Base-by-base conservation (phyloP, 2,797 vertebrate genomes). In the Chiropotes sagulatus region DNA sequence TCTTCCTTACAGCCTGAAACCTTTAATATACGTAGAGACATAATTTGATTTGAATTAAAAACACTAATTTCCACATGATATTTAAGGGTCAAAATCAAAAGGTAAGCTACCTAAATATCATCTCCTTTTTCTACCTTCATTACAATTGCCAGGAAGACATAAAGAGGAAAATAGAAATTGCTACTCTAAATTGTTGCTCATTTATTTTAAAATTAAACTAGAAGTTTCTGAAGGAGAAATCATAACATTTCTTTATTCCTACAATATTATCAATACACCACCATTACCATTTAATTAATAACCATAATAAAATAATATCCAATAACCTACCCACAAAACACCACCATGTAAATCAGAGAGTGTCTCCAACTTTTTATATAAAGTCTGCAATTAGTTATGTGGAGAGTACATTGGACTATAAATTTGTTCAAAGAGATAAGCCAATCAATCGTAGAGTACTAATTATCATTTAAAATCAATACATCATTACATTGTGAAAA, bases 1-100 rank as follows among this genome's bases (percentile, higher is more conserved):
- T 99, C 99, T 99, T 99, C 98, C 99, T 99, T 96, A 99, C 99
- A 82, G 99, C 99, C 98, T 99, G 99, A 99, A 99, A 99, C 98
- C 99, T 99, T 88, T 22, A 98, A 97, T 0, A 33, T 1, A 92
- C 0, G 19, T 0, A 0, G 48, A 86, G 17, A 95, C 2, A 33
- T 4, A 26, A 33, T 20, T 50, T 33, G 75, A 73, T 33, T 2
- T 14, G 36, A 70, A 67, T 61, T 48, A 72, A 86, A 87, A 93
- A 81, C 13, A 39, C 7, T 26, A 54, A 36, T 73, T 87, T 85
- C 64, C 41, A 67, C 9, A 22, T n/a, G 20, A 64, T 26, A 52
- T 26, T 78, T 67, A 96, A 93, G 11, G 20, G 10, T 44, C 33
- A 96, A 67, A 93, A 85, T 50, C 50, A 79, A 48, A 54, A 96